Conservation (phyloP, 1,140 invertebrate genomes). For the Sycophaga agraensis region DNA sequence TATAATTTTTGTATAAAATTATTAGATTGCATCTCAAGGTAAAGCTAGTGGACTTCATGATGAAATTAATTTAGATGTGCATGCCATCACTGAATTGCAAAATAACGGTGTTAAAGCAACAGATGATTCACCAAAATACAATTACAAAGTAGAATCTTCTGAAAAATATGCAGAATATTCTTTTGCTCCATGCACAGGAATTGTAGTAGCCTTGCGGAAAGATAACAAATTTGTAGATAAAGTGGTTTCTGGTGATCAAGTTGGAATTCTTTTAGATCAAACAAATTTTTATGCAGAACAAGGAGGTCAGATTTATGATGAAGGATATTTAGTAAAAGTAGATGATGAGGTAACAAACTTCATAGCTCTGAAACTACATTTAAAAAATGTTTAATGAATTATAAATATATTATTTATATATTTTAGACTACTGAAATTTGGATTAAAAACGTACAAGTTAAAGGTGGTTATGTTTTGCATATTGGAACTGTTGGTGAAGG, state of each 20-base stretch:
- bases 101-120: conserved; percentile 76
- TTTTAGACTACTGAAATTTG: conserved; percentile 77
- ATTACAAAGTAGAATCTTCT: conserved; percentile 70
- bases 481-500: conserved; percentile 84
- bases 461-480: conserved; percentile 95
- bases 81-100: conserved; percentile 91
- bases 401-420: neutral
- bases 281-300: conserved; percentile 98
- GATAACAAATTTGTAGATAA: conserved; percentile 86
- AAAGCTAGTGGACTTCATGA: conserved; percentile 77
- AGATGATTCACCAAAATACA: conserved; percentile 91
- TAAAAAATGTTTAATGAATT: neutral
- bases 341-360: conserved; percentile 69
- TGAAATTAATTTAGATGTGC: conserved; percentile 88
- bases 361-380: neutral
- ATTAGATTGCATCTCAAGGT: conserved; percentile 77
- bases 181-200: conserved; percentile 67
- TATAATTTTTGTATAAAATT: conserved; percentile 15
- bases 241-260: conserved; percentile 83
- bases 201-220: conserved; percentile 70
- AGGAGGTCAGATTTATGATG: conserved; percentile 98
- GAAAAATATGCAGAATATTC: conserved; percentile 71
- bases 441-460: conserved; percentile 94
- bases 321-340: conserved; percentile 89
- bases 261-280: conserved; percentile 88